Evolutionary conservation across 2,797 vertebrate species (phyloP), one percentile per base, ranked within the genome.

Genomic region (Euphonia xanthogaster): DNA sequence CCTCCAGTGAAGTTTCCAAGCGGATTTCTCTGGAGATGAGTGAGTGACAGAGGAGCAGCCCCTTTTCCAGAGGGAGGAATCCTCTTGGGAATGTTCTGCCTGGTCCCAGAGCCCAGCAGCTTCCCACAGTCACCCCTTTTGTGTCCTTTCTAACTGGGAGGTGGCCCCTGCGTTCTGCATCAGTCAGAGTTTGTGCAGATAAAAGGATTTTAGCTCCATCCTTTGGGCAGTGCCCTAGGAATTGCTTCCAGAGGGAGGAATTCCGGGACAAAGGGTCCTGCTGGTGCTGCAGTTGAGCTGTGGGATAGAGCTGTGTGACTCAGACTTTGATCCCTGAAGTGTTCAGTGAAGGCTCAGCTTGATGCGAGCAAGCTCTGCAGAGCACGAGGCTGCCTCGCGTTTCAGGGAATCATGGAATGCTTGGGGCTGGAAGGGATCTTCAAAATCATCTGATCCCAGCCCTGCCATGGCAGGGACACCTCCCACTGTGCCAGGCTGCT

Each of bases 321-420:
- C 22, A 20, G 67, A 53, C 8, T 73, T 61, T 84, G 14, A 67
- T 30, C 3, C 39, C 22, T 76, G 44, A 45, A 40, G 10, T 54
- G 42, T 53, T 37, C 11, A 60, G 44, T 73, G n/a, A 16, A 7
- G 45, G 28, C 40, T 53, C n/a, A 37, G 35, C 5, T 57, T 50
- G 78, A 24, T 0, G 0, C 45, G 19, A 8, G 3, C 35, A 45
- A 27, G 37, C 31, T 48, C 27, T 30, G 8, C 2, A 10, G 84
- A 30, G 13, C 31, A 27, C 1, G n/a, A n/a, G 16, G 21, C 9
- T 51, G 63, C n/a, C 4, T 47, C 3, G 0, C n/a, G 4, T 53
- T 81, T 73, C 63, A 25, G 19, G n/a, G 55, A 35, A n/a, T 62
- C 23, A 0, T 4, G 12, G 77, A 37, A 25, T 55, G 71, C 5